phyloP scores from a whole-genome alignment of 2,797 vertebrate genomes.

The Amblyraja radiata region DNA sequence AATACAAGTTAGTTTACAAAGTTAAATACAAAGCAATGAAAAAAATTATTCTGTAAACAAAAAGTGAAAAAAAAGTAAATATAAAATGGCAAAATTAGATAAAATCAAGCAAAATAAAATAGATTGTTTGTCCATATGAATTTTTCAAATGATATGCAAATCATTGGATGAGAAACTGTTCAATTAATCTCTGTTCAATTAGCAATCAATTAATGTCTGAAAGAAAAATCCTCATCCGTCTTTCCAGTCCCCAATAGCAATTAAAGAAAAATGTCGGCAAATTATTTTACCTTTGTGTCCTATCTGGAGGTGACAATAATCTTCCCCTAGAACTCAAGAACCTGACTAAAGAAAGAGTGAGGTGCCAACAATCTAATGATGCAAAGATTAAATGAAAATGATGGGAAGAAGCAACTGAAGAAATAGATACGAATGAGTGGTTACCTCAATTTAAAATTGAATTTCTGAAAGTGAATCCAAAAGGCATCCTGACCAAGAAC shows the following conservation, averaged over 20 bases:
- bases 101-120: not conserved
- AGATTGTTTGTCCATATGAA: not conserved
- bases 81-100: not conserved
- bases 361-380: not conserved
- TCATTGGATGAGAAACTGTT: not conserved
- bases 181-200: not conserved
- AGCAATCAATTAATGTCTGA: not conserved
- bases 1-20: not conserved
- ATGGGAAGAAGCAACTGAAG: not conserved
- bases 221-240: not conserved
- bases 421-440: not conserved
- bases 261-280: not conserved
- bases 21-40: not conserved
- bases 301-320: not conserved
- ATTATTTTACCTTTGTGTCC: not conserved
- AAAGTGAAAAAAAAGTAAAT: not conserved
- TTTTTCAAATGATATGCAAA: not conserved
- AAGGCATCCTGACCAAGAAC: not conserved
- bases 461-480: not conserved
- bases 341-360: not conserved
- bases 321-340: not conserved
- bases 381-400: not conserved
- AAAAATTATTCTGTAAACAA: not conserved
- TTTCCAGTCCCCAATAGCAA: not conserved
- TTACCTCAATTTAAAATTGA: not conserved